These are phyloP conservation scores for Drosophila parvula DNA, from an alignment of 1,140 invertebrate genomes.

Conservation along the genomic window DNA sequence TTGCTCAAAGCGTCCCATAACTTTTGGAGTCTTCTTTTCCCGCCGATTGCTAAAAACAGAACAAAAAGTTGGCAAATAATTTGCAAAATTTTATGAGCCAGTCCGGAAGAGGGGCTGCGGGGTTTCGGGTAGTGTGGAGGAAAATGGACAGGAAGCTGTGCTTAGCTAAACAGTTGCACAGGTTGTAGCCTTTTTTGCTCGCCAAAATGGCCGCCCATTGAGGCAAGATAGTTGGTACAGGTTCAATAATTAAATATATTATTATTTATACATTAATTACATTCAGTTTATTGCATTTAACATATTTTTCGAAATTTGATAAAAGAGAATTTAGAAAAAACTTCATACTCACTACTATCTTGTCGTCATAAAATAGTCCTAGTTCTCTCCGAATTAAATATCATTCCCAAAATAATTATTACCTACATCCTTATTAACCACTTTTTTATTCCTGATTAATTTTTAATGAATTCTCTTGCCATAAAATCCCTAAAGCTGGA, in stretches of 20 bases:
- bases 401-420: background rate
- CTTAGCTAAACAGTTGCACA: slow-evolving; percentile 66
- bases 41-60: slow-evolving; percentile 58
- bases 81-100: slow-evolving; percentile 77
- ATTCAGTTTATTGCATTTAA: no score
- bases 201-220: slow-evolving; percentile 10
- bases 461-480: slow-evolving; percentile 2
- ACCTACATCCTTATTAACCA: background rate
- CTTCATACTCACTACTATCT: background rate
- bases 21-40: slow-evolving; percentile 27
- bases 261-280: no score
- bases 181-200: slow-evolving; percentile 2
- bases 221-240: slow-evolving; percentile 1
- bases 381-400: background rate
- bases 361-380: background rate
- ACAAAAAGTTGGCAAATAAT: slow-evolving; percentile 77
- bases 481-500: background rate
- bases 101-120: background rate
- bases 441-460: background rate
- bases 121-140: background rate
- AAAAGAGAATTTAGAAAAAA: background rate
- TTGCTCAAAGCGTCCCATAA: slow-evolving; percentile 61
- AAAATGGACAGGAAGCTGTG: slow-evolving; percentile 64
- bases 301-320: background rate
- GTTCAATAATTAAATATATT: background rate